These are phyloP conservation scores for Psittacus erithacus DNA, from an alignment of 2,113 vertebrate species.

Conservation along the genomic window DNA sequence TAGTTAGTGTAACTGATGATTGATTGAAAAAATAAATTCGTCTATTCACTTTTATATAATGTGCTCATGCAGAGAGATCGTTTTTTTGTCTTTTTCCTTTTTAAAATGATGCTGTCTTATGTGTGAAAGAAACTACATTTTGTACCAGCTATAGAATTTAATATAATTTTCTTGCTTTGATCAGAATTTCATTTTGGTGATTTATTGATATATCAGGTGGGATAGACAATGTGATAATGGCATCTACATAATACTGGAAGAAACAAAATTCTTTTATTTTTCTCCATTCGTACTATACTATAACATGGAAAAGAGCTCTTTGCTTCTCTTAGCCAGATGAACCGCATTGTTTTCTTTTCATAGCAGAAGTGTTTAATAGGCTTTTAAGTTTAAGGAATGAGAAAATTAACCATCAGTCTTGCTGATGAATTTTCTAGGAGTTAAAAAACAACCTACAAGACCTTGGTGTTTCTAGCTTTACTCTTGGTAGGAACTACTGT, in stretches of 20 bases:
- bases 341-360: neutral
- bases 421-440: neutral
- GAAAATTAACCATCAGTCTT: neutral
- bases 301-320: neutral
- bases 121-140: neutral
- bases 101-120: neutral
- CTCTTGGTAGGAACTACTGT: neutral
- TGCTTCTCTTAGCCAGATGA: neutral
- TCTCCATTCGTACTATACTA: neutral
- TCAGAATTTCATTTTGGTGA: neutral
- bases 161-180: neutral
- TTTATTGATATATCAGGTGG: neutral
- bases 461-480: neutral
- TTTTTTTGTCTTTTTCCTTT: neutral
- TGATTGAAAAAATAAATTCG: neutral
- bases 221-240: neutral
- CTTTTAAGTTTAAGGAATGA: neutral
- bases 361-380: neutral
- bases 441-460: neutral
- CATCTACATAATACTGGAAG: neutral
- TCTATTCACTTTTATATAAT: neutral
- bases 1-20: neutral
- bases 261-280: neutral
- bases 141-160: neutral
- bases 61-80: neutral